These are phyloP conservation scores for Salmo trutta DNA, from an alignment of 2,797 vertebrate species.

Conservation along the genomic window DNA sequence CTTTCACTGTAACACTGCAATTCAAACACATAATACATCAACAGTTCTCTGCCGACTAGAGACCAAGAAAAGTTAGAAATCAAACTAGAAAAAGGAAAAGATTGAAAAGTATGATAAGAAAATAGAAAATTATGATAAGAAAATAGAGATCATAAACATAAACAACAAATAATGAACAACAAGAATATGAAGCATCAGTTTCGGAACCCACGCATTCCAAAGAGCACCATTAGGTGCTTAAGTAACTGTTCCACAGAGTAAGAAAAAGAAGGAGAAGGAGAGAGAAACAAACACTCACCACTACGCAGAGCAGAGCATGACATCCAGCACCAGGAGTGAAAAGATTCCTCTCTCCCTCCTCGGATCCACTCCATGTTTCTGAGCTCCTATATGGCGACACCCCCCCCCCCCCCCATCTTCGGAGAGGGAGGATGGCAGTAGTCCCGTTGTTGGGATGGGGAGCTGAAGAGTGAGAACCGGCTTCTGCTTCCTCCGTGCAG, in stretches of 20 bases:
- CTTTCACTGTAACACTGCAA: slow-evolving; percentile 70
- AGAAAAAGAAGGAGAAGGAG: not conserved
- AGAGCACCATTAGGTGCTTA: not conserved
- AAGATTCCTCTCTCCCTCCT: slow-evolving; percentile 72
- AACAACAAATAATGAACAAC: not conserved
- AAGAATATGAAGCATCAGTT: not conserved
- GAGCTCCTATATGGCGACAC: slow-evolving; percentile 74
- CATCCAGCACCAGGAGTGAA: slow-evolving; percentile 72
- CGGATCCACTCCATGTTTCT: slow-evolving; percentile 82
- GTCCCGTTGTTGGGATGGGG: slow-evolving; percentile 61
- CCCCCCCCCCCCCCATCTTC: slow-evolving; percentile 68
- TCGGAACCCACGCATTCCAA: not conserved
- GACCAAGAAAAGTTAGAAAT: not conserved
- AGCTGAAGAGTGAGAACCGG: slow-evolving; percentile 58
- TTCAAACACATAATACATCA: slow-evolving; percentile 62
- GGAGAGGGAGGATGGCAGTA: slow-evolving; percentile 51
- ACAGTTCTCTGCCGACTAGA: slow-evolving; percentile 37
- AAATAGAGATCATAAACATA: slow-evolving; percentile 6
- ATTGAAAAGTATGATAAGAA: not conserved
- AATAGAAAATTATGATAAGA: slow-evolving; percentile 25
- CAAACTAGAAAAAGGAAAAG: not conserved
- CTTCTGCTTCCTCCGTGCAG: slow-evolving; percentile 77
- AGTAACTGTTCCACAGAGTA: not conserved
- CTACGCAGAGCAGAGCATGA: slow-evolving; percentile 66
- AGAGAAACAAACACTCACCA: slow-evolving; percentile 78